phyloP scores from a whole-genome alignment of 2,113 vertebrate genomes.

The Kobus ellipsiprymnus region DNA sequence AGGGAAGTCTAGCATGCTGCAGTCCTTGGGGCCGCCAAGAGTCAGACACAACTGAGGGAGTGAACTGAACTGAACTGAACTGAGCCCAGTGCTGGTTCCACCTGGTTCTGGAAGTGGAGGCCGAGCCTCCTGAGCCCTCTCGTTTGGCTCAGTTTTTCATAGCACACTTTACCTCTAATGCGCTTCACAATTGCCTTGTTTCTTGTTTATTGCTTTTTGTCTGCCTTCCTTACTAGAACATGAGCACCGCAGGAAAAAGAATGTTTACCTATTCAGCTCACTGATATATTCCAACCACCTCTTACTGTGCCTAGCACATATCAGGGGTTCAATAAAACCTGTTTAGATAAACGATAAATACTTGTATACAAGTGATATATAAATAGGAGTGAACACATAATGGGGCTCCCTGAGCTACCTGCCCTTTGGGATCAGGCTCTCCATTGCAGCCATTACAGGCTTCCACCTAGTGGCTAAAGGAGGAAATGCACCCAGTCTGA shows the following conservation, averaged over 20 bases:
- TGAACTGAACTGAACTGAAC: background rate
- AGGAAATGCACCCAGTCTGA: background rate
- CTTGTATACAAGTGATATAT: background rate
- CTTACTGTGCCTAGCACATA: background rate
- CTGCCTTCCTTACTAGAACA: background rate
- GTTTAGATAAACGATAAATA: background rate
- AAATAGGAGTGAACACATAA: background rate
- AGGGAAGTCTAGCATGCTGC: background rate
- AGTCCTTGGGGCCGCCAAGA: background rate
- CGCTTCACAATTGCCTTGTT: background rate
- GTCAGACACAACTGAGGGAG: background rate
- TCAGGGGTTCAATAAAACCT: background rate
- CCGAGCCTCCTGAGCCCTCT: background rate
- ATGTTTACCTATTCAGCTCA: background rate
- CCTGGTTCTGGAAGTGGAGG: background rate
- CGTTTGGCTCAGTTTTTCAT: background rate
- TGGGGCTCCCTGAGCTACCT: background rate
- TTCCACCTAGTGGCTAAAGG: slow-evolving; percentile 1
- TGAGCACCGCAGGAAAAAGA: background rate
- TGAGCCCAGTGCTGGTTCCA: background rate
- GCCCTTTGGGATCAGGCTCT: background rate
- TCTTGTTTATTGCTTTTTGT: background rate
- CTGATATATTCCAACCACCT: background rate
- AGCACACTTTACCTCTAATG: background rate
- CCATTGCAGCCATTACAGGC: accelerated